These are phyloP conservation scores for Passerculus sandwichensis DNA, from an alignment of 2,797 vertebrate genomes.

Conservation along the genomic window DNA sequence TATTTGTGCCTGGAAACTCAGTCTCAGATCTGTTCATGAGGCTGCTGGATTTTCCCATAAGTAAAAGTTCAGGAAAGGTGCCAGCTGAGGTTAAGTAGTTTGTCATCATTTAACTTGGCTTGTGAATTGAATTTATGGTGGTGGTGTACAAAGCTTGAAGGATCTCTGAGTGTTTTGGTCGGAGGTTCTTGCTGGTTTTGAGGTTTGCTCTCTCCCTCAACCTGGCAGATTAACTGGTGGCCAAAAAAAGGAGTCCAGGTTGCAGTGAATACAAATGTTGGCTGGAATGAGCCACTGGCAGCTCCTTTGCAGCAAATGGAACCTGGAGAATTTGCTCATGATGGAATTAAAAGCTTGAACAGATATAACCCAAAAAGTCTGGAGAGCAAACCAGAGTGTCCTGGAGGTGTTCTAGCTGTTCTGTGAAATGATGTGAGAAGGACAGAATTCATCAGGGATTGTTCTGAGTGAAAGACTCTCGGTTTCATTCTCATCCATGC, in stretches of 20 bases:
- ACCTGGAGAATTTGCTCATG: not conserved
- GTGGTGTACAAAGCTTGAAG: not conserved
- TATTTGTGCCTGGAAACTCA: not conserved
- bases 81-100: not conserved
- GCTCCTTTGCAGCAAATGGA: not conserved
- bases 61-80: not conserved
- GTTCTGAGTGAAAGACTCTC: not conserved
- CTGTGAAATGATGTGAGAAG: not conserved
- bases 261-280: not conserved
- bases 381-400: not conserved
- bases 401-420: not conserved
- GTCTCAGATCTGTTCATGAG: not conserved
- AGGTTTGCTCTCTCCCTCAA: not conserved
- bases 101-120: not conserved
- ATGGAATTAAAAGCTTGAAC: not conserved
- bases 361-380: not conserved
- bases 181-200: not conserved
- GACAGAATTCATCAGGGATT: not conserved
- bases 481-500: not conserved
- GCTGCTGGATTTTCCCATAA: not conserved
- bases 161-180: not conserved
- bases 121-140: not conserved
- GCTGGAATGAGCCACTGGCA: not conserved
- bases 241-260: not conserved
- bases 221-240: not conserved